Evolutionary conservation across 2,888 invertebrate genomes (phyloP), one percentile per base, ranked within the genome.

Genomic region (Spicauda simplicius): DNA sequence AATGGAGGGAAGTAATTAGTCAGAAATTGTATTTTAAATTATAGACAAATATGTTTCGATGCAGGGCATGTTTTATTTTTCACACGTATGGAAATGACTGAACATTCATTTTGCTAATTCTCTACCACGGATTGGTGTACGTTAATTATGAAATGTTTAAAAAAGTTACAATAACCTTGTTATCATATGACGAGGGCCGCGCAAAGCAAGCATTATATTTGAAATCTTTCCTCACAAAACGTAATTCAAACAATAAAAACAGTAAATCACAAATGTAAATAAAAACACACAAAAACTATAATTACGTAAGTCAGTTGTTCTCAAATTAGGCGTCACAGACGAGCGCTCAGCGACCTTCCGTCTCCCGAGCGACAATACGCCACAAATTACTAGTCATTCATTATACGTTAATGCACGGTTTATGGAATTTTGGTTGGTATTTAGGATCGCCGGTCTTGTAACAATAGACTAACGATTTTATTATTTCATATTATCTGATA

Each of bases 321-420:
- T 64, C 57, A 52, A 50, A 65, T 79, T 74, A 76, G 74, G 71
- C 74, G 83, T 79, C 77, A 80, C 81, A 77, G 77, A 55, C 76
- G 76, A 80, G 68, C 70, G 81, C 55, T 60, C 74, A 60, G 59
- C 70, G 71, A 58, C 74, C 81, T 85, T 81, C 80, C 80, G 80
- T 5, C 73, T 71, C 70, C 71, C 67, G 61, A 56, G 57, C 64
- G 71, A 77, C 78, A 77, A 74, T 77, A 37, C 59, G 50, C 64
- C 58, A 54, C 69, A 76, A 79, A 77, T 74, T 69, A 76, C 77
- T 76, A 77, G 77, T 76, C 76, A 76, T 77, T 76, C 71, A 66
- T 64, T 60, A 65, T 30, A 25, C 50, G 41, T 18, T 58, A 68
- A 69, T 62, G 57, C 16, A 57, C 57, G 7, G 33, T 57, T 37